Evolutionary conservation across 2,797 vertebrate species (phyloP), one percentile per base, ranked within the genome.

Genomic region (Syndactyla subalaris): DNA sequence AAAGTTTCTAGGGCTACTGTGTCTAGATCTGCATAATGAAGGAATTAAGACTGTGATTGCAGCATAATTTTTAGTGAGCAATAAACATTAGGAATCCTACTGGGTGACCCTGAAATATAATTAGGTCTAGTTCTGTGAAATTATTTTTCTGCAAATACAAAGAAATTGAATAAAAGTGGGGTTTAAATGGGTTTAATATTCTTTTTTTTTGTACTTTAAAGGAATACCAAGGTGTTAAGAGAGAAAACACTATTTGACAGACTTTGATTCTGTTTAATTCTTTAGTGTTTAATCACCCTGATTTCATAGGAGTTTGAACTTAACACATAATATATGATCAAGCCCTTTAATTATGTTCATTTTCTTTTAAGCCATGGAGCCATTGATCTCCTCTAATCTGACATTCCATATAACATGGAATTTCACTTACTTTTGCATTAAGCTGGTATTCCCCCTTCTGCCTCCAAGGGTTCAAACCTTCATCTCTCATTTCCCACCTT

Each of bases 371-470:
- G 77, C 79, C 55, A 19, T 52, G 38, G 76, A 88, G 32, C 73
- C 88, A 88, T 17, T 95, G 92, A 95, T 93, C 88, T 92, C 83
- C 63, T 85, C 65, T 96, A 91, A 92, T 95, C 92, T 96, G 96
- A 95, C 92, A 84, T 95, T 93, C 79, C 91, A 86, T 79, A 30
- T 84, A 93, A 92, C 87, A 76, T 93, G 91, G 94, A 96, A 96
- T 96, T 95, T 95, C 79, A 94, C 77, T 95, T 93, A 95, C 67
- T 94, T 92, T 82, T 96, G 88, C 67, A 94, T 92, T 95, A 94
- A 96, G 70, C 63, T 73, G 52, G 13, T 95, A 38, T 90, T 95
- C 57, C 30, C 32, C 58, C 14, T 95, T 94, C 48, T 93, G 51
- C 55, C 73, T 95, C 51, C 83, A 93, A 84, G 92, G 59, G 79